Percentiles rank a stretch among this genome's conserved stretches.
Evolutionary conservation across 2,797 vertebrate species (phyloP).

Genomic region (Enteromius fasciolatus): DNA sequence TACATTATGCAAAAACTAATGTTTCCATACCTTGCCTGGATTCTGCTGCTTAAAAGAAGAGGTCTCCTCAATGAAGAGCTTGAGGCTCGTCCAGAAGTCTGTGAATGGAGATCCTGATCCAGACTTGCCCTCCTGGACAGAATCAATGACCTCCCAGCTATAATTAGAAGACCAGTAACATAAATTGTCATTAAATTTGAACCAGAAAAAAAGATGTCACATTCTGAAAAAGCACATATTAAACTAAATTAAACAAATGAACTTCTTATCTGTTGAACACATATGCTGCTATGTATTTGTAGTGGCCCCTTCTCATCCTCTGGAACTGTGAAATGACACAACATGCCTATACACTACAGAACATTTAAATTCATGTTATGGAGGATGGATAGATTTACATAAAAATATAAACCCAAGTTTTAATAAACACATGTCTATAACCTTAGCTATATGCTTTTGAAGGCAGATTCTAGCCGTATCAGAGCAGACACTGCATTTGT

Average conservation of each 20-base stretch:
- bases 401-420: background rate
- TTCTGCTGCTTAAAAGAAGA: conserved; percentile 95
- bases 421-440: conserved; percentile 8
- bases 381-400: background rate
- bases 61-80: conserved; percentile 90
- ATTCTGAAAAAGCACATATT: background rate
- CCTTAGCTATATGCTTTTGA: conserved; percentile 50
- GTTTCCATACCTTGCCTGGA: conserved; percentile 89
- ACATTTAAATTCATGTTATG: background rate
- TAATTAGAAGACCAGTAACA: conserved; percentile 27
- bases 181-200: conserved; percentile 2
- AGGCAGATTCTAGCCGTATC: conserved; percentile 54
- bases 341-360: background rate
- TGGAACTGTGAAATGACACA: background rate
- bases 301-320: background rate
- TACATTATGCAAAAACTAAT: background rate
- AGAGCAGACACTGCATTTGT: conserved; percentile 46
- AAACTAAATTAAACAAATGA: background rate
- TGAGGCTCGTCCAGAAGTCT: conserved; percentile 85
- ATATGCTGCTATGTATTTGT: background rate
- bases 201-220: background rate
- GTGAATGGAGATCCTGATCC: conserved; percentile 83
- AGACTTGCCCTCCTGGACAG: conserved; percentile 80
- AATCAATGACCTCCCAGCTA: conserved; percentile 89
- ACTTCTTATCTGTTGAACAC: background rate